Base-by-base conservation (phyloP, 2,888 invertebrate genomes). In the Coenonympha arcania region DNA sequence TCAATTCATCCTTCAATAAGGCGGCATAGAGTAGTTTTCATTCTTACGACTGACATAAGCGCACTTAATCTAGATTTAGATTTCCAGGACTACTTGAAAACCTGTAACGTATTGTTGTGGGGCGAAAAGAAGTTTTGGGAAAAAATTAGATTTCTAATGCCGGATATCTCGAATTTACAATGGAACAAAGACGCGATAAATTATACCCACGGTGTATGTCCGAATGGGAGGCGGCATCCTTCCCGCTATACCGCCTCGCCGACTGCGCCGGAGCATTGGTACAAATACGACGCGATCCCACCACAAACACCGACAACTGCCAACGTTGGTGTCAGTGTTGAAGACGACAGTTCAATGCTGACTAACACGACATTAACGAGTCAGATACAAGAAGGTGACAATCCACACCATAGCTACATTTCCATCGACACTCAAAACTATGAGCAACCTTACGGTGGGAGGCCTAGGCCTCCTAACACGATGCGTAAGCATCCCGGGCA, bases 101-200 rank as follows among this genome's bases (percentile, higher is more conserved):
- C 91, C 66, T 89, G 93, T 83, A 89, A 90, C 28, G 91, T 91
- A 43, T 88, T 92, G 58, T 88, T 92, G 58, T 93, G 93, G 91
- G 92, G 92, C 57, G 95, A 95, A 77, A 92, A 92, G 65, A 89
- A 93, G 65, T 96, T 96, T 83, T 96, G 95, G 95, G 93, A 94
- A 65, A 95, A 95, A 79, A 88, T 96, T 57, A 89, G 93, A 57
- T 90, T 88, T 80, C 91, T 93, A 47, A 91, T 95, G 90, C 95
- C 95, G 53, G 95, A 96, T 61, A 85, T 87, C 60, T 83, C 88
- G 46, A 89, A 89, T 69, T 85, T 89, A 63, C 87, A 89, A 67
- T 89, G 89, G 86, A 90, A 90, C 69, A 88, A 88, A 63, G 87
- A 86, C 55, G 75, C 78, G 57, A 72, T 88, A 58, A 88, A 87